Conservation (phyloP, 1,140 invertebrate genomes). For the Musca domestica region DNA sequence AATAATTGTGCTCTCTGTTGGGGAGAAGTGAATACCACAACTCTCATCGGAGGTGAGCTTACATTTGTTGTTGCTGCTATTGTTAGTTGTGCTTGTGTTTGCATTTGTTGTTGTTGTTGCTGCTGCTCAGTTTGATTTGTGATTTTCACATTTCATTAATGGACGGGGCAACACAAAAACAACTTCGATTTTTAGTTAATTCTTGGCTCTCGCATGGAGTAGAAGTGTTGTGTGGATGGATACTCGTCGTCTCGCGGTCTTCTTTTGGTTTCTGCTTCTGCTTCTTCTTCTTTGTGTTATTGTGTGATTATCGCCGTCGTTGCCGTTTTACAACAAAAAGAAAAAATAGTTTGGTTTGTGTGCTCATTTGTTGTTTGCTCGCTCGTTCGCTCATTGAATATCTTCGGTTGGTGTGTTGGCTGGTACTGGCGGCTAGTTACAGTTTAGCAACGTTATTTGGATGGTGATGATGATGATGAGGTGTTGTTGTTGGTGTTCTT, state of each 20-base stretch:
- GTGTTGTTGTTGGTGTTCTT: no score
- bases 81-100: no score
- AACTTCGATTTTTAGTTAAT: constrained; percentile 18
- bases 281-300: no score
- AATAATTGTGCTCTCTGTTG: no score
- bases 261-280: no score
- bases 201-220: constrained; percentile 16
- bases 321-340: background rate
- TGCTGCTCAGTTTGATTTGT: background rate
- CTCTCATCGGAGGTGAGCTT: no score
- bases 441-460: no score
- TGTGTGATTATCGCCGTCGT: background rate
- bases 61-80: no score
- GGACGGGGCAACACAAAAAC: constrained; percentile 2
- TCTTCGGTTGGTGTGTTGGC: no score
- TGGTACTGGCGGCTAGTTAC: no score
- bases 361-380: background rate
- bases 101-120: background rate
- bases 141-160: background rate
- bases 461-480: no score
- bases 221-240: constrained; percentile 10
- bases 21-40: no score
- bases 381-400: background rate
- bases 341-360: background rate
- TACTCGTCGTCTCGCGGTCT: background rate